Base-by-base conservation (phyloP, 1,140 invertebrate species). In the Holcopasites calliopsidis region DNA sequence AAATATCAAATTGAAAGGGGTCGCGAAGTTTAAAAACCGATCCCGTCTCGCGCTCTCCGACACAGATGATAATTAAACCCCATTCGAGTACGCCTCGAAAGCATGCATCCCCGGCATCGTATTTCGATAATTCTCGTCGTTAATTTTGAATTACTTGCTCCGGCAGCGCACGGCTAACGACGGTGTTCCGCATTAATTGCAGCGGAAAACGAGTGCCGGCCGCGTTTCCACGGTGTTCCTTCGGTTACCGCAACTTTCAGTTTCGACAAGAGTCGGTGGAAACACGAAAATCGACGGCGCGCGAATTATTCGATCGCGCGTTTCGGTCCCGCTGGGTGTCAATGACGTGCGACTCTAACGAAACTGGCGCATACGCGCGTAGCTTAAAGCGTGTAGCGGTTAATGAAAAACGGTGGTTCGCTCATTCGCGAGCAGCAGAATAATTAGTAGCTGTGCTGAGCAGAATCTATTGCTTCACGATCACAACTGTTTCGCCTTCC, bases 31-130 rank as follows among this genome's bases (percentile, higher is more conserved):
- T 58, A n/a, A n/a, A 8, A 44, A 75, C 40, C 23, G 54, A 16
- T 44, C 18, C 31, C 26, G 16, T 23, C n/a, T 10, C 3, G 10
- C 10, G 16, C 5, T n/a, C 18, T 0, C 21, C 16, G 55, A 50
- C 44, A 35, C 38, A 28, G 54, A 44, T 58, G 70, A 73, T 73
- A 60, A 80, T 80, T 80, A 60, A 77, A 73, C 73, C 78, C 73
- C 47, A 69, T 57, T n/a, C 11, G 10, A 23, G 58, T n/a, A n/a
- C 31, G 44, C 28, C 54, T 60, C 65, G 18, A 60, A 65, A 38
- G 6, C 38, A 31, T 1, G 38, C 11, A 3, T 13, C n/a, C 52
- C 13, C 2, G n/a, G 13, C 40, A 35, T 64, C 35, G n/a, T 31
- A 26, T n/a, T n/a, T 26, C 38, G 58, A 72, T 35, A 44, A 66